Conservation (phyloP, 2,888 invertebrate genomes). For the Mythimna loreyi region DNA sequence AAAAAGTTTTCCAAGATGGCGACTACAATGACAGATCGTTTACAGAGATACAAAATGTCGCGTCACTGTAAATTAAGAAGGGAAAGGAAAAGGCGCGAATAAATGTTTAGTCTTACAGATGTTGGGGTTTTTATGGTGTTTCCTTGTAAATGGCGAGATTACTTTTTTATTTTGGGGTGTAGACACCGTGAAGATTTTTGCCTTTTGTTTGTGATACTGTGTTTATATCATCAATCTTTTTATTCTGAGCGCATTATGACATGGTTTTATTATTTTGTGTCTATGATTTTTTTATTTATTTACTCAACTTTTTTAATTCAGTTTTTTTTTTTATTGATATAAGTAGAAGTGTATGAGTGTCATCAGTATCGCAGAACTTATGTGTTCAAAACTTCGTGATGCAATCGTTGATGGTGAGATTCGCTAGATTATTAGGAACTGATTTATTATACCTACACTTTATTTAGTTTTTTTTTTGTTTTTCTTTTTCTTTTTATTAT, state of each 20-base stretch:
- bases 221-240: slow-evolving; percentile 48
- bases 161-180: slow-evolving; percentile 46
- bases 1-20: slow-evolving; percentile 76
- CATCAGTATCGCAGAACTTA: too few relatives aligned
- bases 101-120: slow-evolving; percentile 63
- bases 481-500: too few relatives aligned
- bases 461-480: too few relatives aligned
- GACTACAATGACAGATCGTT: slow-evolving; percentile 85
- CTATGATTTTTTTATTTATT: not conserved
- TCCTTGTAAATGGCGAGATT: slow-evolving; percentile 52
- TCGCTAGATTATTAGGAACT: too few relatives aligned
- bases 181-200: slow-evolving; percentile 24
- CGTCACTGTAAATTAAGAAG: slow-evolving; percentile 74
- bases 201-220: slow-evolving; percentile 39
- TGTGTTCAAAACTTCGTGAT: too few relatives aligned
- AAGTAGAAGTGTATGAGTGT: too few relatives aligned
- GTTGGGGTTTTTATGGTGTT: slow-evolving; percentile 54
- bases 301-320: not conserved
- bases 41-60: slow-evolving; percentile 85
- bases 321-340: too few relatives aligned
- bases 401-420: too few relatives aligned
- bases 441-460: too few relatives aligned
- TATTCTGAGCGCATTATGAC: slow-evolving; percentile 10
- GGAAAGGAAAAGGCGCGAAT: slow-evolving; percentile 62
- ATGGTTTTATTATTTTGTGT: slow-evolving; percentile 19